Conservation (phyloP, 2,113 vertebrate species). For the Bostrychus sinensis region DNA sequence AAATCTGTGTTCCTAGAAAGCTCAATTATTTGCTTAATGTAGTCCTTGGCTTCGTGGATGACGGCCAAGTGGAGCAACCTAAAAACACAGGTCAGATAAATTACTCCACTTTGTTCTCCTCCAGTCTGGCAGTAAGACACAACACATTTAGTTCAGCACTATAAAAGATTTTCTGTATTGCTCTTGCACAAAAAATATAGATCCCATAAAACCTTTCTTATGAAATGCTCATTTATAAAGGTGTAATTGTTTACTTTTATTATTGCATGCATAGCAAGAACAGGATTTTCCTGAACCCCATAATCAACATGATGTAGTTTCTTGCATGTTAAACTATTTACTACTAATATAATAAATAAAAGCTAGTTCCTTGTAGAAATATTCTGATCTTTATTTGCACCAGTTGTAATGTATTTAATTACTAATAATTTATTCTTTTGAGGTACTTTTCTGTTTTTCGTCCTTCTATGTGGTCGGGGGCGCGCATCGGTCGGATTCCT, state of each 20-base stretch:
- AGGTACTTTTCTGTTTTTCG: slow-evolving; percentile 18
- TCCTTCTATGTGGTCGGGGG: slow-evolving; percentile 37
- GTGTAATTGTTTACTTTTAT: too few species aligned
- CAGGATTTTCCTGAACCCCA: background rate
- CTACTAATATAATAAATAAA: too few species aligned
- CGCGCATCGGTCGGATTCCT: slow-evolving; percentile 76
- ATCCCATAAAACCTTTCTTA: too few species aligned
- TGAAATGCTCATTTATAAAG: too few species aligned
- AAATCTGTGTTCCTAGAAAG: slow-evolving; percentile 83
- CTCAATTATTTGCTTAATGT: slow-evolving; percentile 84
- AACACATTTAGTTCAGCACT: too few species aligned
- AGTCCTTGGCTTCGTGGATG: slow-evolving; percentile 90
- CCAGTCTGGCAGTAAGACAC: too few species aligned
- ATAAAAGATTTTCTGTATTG: too few species aligned
- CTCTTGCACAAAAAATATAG: too few species aligned
- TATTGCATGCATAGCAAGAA: background rate
- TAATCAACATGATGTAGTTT: background rate
- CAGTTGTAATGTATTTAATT: background rate
- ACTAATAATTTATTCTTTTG: slow-evolving; percentile 11
- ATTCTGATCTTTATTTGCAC: background rate
- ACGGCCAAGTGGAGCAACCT: slow-evolving; percentile 95
- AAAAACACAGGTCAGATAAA: background rate
- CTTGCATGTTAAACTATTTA: too few species aligned
- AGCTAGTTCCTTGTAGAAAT: background rate
- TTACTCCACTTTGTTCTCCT: background rate